These are phyloP conservation scores for Nannobrachium achirus DNA, from an alignment of 2,113 vertebrate species.

Conservation along the genomic window DNA sequence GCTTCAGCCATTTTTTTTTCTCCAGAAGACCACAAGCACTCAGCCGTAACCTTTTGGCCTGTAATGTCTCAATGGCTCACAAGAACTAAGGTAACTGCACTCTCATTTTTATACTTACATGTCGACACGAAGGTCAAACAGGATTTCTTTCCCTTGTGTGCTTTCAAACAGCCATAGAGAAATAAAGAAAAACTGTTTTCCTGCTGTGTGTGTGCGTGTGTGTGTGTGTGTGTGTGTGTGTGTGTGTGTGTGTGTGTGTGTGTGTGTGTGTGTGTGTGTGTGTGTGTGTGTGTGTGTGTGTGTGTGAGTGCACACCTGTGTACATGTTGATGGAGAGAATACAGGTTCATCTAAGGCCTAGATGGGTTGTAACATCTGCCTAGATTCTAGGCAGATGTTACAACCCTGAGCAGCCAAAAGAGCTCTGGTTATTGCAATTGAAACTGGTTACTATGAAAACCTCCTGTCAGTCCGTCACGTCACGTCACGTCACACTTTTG, in stretches of 20 bases:
- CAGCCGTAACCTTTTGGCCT: conserved; percentile 46
- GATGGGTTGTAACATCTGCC: too few species aligned
- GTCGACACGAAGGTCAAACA: conserved; percentile 2
- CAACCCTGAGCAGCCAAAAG: too few species aligned
- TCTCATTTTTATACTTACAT: conserved; percentile 20
- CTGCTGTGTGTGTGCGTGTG: background rate
- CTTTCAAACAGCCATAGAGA: background rate
- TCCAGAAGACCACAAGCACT: conserved; percentile 34
- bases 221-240: conserved; percentile 22
- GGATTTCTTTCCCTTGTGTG: background rate
- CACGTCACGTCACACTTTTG: too few species aligned
- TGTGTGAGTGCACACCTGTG: background rate
- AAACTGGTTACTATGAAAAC: too few species aligned
- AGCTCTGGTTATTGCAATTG: too few species aligned
- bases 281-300: conserved; percentile 22
- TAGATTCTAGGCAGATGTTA: too few species aligned
- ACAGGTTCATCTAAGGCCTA: too few species aligned
- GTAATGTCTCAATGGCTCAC: conserved; percentile 43
- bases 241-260: background rate
- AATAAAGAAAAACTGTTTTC: background rate
- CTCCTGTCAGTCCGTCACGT: too few species aligned
- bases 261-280: background rate
- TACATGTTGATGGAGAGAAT: too few species aligned
- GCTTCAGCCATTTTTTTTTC: conserved; percentile 39
- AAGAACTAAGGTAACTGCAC: conserved; percentile 25